Base-by-base conservation (phyloP, 2,113 vertebrate genomes). In the Vimba vimba region DNA sequence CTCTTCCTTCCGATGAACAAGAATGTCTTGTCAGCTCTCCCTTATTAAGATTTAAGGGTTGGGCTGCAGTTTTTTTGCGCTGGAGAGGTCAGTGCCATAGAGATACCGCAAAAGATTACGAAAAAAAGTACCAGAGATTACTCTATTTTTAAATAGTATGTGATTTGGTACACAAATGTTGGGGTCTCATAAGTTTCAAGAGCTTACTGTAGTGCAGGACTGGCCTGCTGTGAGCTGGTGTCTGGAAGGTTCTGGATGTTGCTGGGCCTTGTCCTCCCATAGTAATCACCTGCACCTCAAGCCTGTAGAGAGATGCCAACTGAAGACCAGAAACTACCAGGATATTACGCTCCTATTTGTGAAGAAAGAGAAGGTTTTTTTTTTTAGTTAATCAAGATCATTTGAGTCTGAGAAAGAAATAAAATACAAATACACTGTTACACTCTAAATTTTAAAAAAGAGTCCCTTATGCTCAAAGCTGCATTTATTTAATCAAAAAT, bases 281-380 rank as follows among this genome's bases (percentile, higher is more conserved):
- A 5, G 89, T 91, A 85, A 94, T 88, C 47, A 87, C 87, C 74
- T 86, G 90, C 23, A 94, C 91, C 85, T 92, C 93, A 87, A 94
- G 89, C 68, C 89, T 86, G 87, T 94, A 94, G 57, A 93, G 27
- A n/a, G 92, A 92, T 57, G 84, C 88, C 25, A 88, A 85, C 39
- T 85, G 91, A 6, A 94, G 89, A 43, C 90, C 91, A 0, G 91
- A 87, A 73, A 94, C 91, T 79, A 91, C 90, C 79, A 94, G 81
- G 23, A 90, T n/a, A 5, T 86, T 88, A 12, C 43, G 69, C 3
- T 91, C 92, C 94, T 94, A 19, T 55, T 27, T 55, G 60, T n/a
- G 45, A 50, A 2, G 19, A 86, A 2, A 25, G 60, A 55, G 15
- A 74, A 19, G 15, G 15, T 27, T 1, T 36, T 62, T 30, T 25